A percentile compares a stretch with the other conserved stretches of the same genome.
Evolutionary conservation across 1,140 invertebrate genomes (phyloP).

Genomic region (Eueides isabella): DNA sequence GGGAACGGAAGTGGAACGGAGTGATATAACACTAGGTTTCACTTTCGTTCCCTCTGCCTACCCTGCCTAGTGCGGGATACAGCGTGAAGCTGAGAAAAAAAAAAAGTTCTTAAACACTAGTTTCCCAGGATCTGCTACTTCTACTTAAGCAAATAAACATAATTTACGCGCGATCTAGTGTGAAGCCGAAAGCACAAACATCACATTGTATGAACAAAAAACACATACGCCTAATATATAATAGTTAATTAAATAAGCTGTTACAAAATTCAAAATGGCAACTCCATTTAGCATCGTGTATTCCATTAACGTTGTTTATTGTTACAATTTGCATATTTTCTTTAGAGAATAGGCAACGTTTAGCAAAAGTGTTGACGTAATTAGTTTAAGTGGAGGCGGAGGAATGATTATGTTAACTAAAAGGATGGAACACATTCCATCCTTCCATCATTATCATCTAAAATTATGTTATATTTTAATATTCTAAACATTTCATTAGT

Average conservation of each 20-base stretch:
- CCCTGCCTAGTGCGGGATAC: neutral
- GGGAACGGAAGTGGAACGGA: neutral
- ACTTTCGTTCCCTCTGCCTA: too few relatives aligned
- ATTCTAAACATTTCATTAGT: too few relatives aligned
- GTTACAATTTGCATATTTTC: slow-evolving; percentile 32
- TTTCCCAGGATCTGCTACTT: too few relatives aligned
- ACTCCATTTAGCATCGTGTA: neutral
- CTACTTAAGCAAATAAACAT: too few relatives aligned
- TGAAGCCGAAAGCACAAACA: neutral
- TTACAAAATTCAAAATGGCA: slow-evolving; percentile 20
- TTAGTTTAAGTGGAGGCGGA: slow-evolving; percentile 21
- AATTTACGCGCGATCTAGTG: too few relatives aligned
- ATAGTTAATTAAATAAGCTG: slow-evolving; percentile 14
- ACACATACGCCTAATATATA: neutral
- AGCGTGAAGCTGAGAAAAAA: neutral
- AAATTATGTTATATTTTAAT: neutral
- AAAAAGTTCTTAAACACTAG: too few relatives aligned
- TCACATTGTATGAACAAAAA: neutral
- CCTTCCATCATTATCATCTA: neutral
- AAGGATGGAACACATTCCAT: neutral
- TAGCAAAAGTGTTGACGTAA: slow-evolving; percentile 25
- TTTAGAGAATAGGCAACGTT: slow-evolving; percentile 20
- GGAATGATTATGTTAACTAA: slow-evolving; percentile 15
- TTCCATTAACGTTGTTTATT: slow-evolving; percentile 31
- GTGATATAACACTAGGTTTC: neutral